A percentile compares a stretch with the other conserved stretches of the same genome.
These are phyloP conservation scores for Muntiacus reevesi DNA, from an alignment of 2,113 vertebrate species.

Conservation along the genomic window DNA sequence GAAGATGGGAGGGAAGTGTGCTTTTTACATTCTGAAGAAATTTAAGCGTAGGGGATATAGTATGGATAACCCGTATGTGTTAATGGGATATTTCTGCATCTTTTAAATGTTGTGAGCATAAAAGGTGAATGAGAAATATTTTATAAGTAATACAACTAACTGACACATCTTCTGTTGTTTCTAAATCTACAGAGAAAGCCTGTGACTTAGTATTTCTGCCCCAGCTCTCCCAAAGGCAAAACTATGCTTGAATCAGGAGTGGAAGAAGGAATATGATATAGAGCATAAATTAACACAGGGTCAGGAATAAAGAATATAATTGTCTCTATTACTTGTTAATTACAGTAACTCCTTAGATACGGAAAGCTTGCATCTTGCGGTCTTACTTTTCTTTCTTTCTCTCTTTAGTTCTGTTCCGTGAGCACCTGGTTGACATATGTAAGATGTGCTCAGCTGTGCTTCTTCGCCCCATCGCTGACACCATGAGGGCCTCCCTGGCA, in stretches of 20 bases:
- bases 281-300: not conserved
- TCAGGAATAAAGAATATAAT: not conserved
- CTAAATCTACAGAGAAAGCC: not conserved
- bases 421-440: accelerated
- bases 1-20: not conserved
- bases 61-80: not conserved
- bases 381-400: not conserved
- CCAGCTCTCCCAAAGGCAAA: not conserved
- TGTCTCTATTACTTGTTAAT: not conserved
- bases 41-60: not conserved
- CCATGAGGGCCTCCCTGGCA: accelerated
- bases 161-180: not conserved
- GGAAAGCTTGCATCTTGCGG: not conserved
- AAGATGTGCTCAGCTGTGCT: not conserved
- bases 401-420: not conserved
- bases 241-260: not conserved
- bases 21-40: not conserved
- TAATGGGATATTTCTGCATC: not conserved
- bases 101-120: not conserved
- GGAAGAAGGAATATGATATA: not conserved
- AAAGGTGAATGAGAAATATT: not conserved
- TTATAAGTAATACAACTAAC: not conserved
- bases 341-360: not conserved
- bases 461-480: not conserved
- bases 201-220: not conserved